These are phyloP conservation scores for Polyergus mexicanus DNA, from an alignment of 1,140 invertebrate species.

Conservation along the genomic window DNA sequence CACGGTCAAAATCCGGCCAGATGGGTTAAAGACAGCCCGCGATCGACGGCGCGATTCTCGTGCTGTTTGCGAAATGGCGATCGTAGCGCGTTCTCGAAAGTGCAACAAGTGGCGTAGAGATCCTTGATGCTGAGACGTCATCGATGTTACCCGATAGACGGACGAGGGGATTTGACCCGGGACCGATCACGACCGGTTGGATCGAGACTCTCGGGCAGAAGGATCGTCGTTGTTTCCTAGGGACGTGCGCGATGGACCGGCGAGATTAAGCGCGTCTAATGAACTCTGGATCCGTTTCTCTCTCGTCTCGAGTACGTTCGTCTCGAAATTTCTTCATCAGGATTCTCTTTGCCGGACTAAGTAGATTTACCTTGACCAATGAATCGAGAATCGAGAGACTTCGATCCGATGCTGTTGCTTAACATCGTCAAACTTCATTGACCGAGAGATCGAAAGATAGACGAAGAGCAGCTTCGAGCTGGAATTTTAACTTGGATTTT, in stretches of 20 bases:
- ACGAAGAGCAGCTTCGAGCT: not conserved
- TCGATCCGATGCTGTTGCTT: slow-evolving; percentile 31
- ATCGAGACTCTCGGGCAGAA: not conserved
- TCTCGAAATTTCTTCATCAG: slow-evolving; percentile 41
- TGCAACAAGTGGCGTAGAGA: slow-evolving; percentile 78
- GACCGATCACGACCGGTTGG: slow-evolving; percentile 27
- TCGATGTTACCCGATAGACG: slow-evolving; percentile 60
- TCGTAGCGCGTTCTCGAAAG: slow-evolving; percentile 67
- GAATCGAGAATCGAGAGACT: slow-evolving; percentile 22
- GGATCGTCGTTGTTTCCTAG: slow-evolving; percentile 17
- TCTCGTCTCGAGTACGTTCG: slow-evolving; percentile 31
- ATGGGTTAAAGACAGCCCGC: slow-evolving; percentile 79
- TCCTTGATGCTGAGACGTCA: slow-evolving; percentile 54
- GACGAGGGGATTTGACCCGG: slow-evolving; percentile 63
- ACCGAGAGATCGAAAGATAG: slow-evolving; percentile 23
- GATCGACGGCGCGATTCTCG: slow-evolving; percentile 69
- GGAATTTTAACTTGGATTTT: slow-evolving; percentile 30
- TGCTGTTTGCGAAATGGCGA: slow-evolving; percentile 78
- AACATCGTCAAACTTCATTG: slow-evolving; percentile 46
- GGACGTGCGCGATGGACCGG: slow-evolving; percentile 8
- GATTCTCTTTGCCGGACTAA: slow-evolving; percentile 21
- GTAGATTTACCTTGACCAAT: slow-evolving; percentile 31
- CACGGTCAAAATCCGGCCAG: slow-evolving; percentile 48
- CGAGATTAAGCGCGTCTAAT: slow-evolving; percentile 40
- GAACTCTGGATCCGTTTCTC: slow-evolving; percentile 30